Conservation (phyloP, 2,888 invertebrate genomes). For the Incurvaria masculella region DNA sequence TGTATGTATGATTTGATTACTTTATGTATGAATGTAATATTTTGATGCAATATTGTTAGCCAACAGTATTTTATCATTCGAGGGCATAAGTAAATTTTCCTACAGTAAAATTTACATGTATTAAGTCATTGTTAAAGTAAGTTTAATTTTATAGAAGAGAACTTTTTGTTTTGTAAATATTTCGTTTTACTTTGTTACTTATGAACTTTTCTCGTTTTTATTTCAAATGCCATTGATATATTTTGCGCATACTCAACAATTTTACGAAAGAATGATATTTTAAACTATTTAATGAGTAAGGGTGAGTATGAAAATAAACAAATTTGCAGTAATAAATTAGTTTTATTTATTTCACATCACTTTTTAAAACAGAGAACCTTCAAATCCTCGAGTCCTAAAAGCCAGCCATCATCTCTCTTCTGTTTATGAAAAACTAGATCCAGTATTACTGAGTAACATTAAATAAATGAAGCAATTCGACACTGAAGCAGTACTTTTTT, state of each 20-base stretch:
- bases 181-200: slow-evolving; percentile 26
- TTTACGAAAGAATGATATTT: slow-evolving; percentile 37
- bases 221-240: slow-evolving; percentile 50
- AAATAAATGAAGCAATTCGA: not conserved
- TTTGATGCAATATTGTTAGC: not conserved
- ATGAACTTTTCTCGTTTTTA: slow-evolving; percentile 36
- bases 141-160: slow-evolving; percentile 46
- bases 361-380: not conserved
- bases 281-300: slow-evolving; percentile 41
- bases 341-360: slow-evolving; percentile 29
- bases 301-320: slow-evolving; percentile 49
- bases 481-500: not conserved
- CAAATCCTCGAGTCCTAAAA: too few relatives aligned
- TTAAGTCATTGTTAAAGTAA: slow-evolving; percentile 54
- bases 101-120: not conserved
- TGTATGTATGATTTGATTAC: not conserved
- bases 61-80: not conserved
- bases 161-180: slow-evolving; percentile 51
- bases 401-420: not conserved
- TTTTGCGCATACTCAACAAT: slow-evolving; percentile 35
- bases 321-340: slow-evolving; percentile 41
- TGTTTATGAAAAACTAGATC: not conserved
- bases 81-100: too few relatives aligned
- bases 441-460: not conserved
- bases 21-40: not conserved